A percentile compares a stretch with the other conserved stretches of the same genome.
Evolutionary conservation across 2,113 vertebrate genomes (phyloP).

Genomic region (Chaetops frenatus): DNA sequence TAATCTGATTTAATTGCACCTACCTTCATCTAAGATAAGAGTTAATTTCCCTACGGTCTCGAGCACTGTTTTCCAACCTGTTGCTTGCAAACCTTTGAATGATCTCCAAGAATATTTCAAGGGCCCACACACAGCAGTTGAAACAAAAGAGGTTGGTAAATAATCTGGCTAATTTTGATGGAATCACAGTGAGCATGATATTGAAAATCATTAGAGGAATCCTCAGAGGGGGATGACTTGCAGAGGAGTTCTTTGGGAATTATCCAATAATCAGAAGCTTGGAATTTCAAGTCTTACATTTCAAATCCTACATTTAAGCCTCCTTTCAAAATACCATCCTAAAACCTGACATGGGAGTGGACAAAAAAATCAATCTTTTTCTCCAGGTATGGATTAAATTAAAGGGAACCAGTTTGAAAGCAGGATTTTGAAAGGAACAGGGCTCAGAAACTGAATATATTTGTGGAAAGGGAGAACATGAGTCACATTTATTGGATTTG

Average conservation of each 20-base stretch:
- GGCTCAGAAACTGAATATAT: neutral
- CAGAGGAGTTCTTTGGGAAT: neutral
- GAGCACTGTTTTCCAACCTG: neutral
- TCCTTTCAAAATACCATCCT: conserved; percentile 1
- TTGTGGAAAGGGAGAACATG: neutral
- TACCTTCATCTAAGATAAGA: neutral
- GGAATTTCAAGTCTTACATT: neutral
- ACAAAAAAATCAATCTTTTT: neutral
- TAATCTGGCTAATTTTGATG: neutral
- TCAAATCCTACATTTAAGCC: neutral
- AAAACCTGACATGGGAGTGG: neutral
- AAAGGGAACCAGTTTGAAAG: neutral
- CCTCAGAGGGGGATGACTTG: neutral
- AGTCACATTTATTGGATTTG: neutral
- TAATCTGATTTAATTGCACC: conserved; percentile 17
- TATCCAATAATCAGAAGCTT: neutral
- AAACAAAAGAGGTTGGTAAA: neutral
- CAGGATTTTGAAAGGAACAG: neutral
- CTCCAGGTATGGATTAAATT: neutral
- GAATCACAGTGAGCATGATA: neutral
- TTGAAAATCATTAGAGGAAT: neutral
- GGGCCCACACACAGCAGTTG: neutral
- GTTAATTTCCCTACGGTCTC: conserved; percentile 32
- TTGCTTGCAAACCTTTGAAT: neutral
- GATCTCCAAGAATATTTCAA: neutral